These are phyloP conservation scores for Halichoerus grypus DNA, from an alignment of 2,113 vertebrate genomes.

Conservation along the genomic window DNA sequence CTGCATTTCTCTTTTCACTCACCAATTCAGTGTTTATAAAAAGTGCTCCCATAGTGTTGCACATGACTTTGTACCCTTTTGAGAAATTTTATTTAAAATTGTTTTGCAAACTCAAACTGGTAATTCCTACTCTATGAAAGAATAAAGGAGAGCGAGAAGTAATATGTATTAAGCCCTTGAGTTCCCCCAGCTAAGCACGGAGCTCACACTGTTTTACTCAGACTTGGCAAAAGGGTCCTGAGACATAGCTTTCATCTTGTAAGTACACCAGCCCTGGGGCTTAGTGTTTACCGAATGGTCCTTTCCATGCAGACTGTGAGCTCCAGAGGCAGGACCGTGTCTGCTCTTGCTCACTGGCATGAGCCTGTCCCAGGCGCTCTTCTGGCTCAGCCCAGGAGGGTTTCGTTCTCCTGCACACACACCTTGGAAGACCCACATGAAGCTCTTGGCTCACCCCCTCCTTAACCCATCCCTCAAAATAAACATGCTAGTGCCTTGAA, in stretches of 20 bases:
- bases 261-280: background rate
- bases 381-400: background rate
- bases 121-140: background rate
- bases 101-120: background rate
- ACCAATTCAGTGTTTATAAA: background rate
- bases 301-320: background rate
- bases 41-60: background rate
- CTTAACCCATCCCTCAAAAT: background rate
- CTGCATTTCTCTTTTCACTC: background rate
- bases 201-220: background rate
- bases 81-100: background rate
- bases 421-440: background rate
- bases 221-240: background rate
- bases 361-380: background rate
- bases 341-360: background rate
- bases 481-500: accelerated
- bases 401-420: background rate
- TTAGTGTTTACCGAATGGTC: background rate
- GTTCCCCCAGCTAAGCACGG: background rate
- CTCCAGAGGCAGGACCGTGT: background rate
- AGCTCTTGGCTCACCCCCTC: background rate
- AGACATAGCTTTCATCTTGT: background rate
- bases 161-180: background rate
- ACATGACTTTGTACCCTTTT: background rate
- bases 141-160: background rate